Conservation (phyloP, 2,113 vertebrate genomes). For the Syrmaticus mikado region DNA sequence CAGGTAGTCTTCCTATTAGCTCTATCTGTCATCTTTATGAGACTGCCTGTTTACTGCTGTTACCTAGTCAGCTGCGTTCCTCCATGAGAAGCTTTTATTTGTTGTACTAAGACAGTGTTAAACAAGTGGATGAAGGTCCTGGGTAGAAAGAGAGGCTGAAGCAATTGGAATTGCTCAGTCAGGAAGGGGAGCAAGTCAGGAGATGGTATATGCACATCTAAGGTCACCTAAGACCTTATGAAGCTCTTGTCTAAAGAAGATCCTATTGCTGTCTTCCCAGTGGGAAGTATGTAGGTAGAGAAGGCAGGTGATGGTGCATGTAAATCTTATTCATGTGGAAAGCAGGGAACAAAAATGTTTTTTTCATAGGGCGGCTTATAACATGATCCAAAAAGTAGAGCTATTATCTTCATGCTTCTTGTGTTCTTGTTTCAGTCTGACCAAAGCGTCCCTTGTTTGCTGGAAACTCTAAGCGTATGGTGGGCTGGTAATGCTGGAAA, state of each 20-base stretch:
- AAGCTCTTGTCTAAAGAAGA: neutral
- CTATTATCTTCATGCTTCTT: neutral
- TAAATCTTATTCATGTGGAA: neutral
- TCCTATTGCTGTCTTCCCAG: neutral
- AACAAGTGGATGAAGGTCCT: neutral
- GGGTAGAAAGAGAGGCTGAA: neutral
- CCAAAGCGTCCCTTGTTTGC: rapidly evolving
- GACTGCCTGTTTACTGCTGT: neutral
- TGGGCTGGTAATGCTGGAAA: neutral
- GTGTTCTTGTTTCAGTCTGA: neutral
- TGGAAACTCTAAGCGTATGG: neutral
- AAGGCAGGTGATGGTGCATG: neutral
- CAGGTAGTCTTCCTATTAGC: neutral
- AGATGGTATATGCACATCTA: neutral
- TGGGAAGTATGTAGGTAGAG: neutral
- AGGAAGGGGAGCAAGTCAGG: neutral
- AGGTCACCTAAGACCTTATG: rapidly evolving
- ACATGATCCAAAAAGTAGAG: neutral
- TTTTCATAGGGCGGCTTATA: neutral
- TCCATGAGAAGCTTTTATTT: neutral
- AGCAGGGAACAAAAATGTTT: neutral
- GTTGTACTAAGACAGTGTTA: rapidly evolving
- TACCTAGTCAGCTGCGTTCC: neutral
- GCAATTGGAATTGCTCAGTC: too few relatives aligned
- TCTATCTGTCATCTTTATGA: rapidly evolving